Conservation (phyloP, 1,140 invertebrate genomes). For the Ruditapes philippinarum region DNA sequence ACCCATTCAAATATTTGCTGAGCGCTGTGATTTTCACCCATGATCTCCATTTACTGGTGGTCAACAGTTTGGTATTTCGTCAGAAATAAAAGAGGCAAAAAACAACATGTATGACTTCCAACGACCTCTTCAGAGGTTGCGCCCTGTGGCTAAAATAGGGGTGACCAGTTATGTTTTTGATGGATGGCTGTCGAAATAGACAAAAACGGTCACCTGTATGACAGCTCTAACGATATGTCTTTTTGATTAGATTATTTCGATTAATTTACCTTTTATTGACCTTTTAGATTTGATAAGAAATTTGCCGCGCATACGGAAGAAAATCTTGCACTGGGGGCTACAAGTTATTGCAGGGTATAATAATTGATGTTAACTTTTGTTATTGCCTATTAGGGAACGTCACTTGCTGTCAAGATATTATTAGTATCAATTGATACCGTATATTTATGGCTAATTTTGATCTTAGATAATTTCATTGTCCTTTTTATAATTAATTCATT, state of each 20-base stretch:
- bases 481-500: constrained; percentile 20
- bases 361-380: constrained; percentile 28
- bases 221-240: constrained; percentile 44
- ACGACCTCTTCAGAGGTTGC: not conserved
- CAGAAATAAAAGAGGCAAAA: not conserved
- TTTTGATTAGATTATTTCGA: constrained; percentile 63
- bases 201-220: constrained; percentile 39
- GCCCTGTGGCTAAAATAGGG: constrained; percentile 34
- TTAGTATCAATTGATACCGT: constrained; percentile 47
- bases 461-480: constrained; percentile 25
- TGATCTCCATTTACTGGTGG: not conserved
- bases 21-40: not conserved
- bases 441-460: constrained; percentile 59
- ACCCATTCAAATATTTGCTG: constrained; percentile 45
- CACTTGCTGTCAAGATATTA: constrained; percentile 47
- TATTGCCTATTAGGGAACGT: constrained; percentile 42
- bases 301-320: constrained; percentile 36
- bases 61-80: constrained; percentile 10
- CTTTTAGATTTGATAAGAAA: constrained; percentile 9
- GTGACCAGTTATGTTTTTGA: constrained; percentile 46
- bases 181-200: constrained; percentile 28
- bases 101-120: not conserved
- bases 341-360: not conserved
- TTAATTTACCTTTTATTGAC: constrained; percentile 51
- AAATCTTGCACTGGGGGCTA: constrained; percentile 8